phyloP scores from a whole-genome alignment of 1,140 invertebrate species.

The Pogonognathellus flavescens region DNA sequence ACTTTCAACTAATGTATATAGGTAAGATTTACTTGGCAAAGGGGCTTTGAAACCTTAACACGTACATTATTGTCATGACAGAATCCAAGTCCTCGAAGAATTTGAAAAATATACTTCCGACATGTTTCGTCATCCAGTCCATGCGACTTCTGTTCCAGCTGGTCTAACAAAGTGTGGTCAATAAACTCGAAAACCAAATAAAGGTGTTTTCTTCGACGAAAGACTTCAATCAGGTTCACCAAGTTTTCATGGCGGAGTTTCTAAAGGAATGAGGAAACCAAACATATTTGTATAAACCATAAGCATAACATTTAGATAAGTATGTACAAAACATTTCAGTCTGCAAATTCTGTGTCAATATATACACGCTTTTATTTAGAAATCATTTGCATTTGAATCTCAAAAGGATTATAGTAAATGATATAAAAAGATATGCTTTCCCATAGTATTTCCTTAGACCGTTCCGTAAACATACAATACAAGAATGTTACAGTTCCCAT shows the following conservation, averaged over 20 bases:
- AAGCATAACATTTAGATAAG: not conserved
- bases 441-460: no score
- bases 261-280: slow-evolving; percentile 71
- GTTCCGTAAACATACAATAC: no score
- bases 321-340: no score
- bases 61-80: slow-evolving; percentile 88
- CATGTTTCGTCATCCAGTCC: slow-evolving; percentile 81
- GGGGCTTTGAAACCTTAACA: slow-evolving; percentile 55
- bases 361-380: no score
- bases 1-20: no score
- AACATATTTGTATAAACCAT: not conserved
- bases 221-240: slow-evolving; percentile 90
- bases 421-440: no score
- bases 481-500: no score
- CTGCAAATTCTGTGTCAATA: no score
- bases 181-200: slow-evolving; percentile 92
- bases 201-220: slow-evolving; percentile 83
- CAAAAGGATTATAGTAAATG: no score
- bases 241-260: slow-evolving; percentile 89
- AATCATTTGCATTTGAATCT: no score
- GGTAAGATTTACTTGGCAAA: no score
- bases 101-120: slow-evolving; percentile 84
- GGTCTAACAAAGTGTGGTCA: slow-evolving; percentile 87
- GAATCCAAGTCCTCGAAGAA: slow-evolving; percentile 86
- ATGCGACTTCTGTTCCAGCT: slow-evolving; percentile 79